Conservation (phyloP, 2,888 invertebrate genomes). For the Bruchidius siliquastri region DNA sequence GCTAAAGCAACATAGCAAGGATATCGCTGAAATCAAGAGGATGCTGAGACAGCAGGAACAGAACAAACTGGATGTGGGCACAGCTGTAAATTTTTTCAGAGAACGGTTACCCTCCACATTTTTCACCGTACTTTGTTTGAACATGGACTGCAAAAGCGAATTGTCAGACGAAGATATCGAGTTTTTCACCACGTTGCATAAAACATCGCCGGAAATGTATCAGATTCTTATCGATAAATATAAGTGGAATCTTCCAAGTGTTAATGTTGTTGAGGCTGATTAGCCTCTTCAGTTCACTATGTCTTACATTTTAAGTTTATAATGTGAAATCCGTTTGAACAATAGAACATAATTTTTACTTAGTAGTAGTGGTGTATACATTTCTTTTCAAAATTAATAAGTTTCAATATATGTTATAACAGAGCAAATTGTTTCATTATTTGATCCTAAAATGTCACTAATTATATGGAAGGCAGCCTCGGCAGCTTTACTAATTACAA, state of each 20-base stretch:
- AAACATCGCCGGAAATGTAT: conserved; percentile 38
- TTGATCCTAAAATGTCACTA: too few relatives aligned
- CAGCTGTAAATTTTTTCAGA: conserved; percentile 32
- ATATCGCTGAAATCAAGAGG: conserved; percentile 39
- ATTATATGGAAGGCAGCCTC: too few relatives aligned
- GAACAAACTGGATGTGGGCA: conserved; percentile 26
- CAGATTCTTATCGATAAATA: conserved; percentile 37
- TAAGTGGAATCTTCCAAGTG: conserved; percentile 40
- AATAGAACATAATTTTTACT: too few relatives aligned
- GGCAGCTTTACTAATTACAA: too few relatives aligned
- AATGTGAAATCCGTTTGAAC: too few relatives aligned
- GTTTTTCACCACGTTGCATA: conserved; percentile 38
- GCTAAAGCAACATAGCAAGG: conserved; percentile 38
- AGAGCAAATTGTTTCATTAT: too few relatives aligned
- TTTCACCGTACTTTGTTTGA: conserved; percentile 34
- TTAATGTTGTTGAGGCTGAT: conserved; percentile 24
- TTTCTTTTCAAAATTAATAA: too few relatives aligned
- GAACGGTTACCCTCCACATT: conserved; percentile 36
- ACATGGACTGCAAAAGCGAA: conserved; percentile 32
- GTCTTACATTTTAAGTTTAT: too few relatives aligned
- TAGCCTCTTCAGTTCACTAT: background rate
- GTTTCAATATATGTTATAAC: too few relatives aligned
- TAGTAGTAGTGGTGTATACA: too few relatives aligned
- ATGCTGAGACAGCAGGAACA: conserved; percentile 29
- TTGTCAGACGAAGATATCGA: conserved; percentile 36